phyloP scores from a whole-genome alignment of 2,113 vertebrate species.

The Crocuta crocuta region DNA sequence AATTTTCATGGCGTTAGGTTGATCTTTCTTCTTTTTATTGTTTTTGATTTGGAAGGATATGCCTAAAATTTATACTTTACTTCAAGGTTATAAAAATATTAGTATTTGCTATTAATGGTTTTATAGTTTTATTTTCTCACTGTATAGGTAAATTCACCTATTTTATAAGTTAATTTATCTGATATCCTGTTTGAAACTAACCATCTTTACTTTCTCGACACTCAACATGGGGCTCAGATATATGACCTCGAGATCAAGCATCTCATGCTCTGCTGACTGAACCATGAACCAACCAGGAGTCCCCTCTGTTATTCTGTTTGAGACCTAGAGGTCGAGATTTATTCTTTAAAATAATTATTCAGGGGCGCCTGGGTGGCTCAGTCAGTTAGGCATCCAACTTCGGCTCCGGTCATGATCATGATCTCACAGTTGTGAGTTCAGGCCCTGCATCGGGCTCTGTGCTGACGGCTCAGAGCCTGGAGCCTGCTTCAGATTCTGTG shows the following conservation, averaged over 20 bases:
- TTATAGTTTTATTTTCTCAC: background rate
- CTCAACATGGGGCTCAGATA: background rate
- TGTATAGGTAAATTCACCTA: background rate
- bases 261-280: background rate
- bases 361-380: too few species aligned
- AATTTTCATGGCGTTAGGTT: background rate
- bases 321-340: too few species aligned
- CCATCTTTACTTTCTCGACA: background rate
- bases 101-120: background rate
- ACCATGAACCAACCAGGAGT: too few species aligned
- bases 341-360: too few species aligned
- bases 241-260: background rate
- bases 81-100: background rate
- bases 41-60: background rate
- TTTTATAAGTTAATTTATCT: slow-evolving; percentile 32
- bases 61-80: background rate
- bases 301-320: too few species aligned
- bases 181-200: background rate
- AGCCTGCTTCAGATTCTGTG: too few species aligned
- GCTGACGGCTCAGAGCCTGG: too few species aligned
- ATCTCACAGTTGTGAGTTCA: too few species aligned
- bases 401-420: too few species aligned
- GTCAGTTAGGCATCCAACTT: too few species aligned
- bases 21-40: background rate
- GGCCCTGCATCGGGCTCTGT: too few species aligned